These are phyloP conservation scores for Albula goreensis DNA, from an alignment of 2,113 vertebrate genomes.

Conservation along the genomic window DNA sequence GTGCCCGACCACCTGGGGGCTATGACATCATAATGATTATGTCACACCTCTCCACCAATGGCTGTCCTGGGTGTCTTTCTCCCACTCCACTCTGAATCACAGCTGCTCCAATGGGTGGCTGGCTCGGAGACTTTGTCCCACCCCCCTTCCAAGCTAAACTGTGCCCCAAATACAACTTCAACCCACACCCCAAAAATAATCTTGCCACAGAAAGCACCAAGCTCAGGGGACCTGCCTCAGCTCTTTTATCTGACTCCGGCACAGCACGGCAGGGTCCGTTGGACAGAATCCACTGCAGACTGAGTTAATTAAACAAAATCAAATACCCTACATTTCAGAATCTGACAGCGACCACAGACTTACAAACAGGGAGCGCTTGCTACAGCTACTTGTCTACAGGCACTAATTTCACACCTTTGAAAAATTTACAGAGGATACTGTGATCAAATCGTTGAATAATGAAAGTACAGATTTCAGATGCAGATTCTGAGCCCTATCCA, in stretches of 20 bases:
- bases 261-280: neutral
- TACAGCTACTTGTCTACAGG: too few relatives aligned
- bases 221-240: neutral
- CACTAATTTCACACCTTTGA: too few relatives aligned
- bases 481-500: too few relatives aligned
- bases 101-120: neutral
- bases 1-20: neutral
- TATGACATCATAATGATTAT: neutral
- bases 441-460: too few relatives aligned
- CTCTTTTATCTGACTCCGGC: neutral
- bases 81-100: neutral
- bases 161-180: neutral
- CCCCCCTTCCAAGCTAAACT: neutral
- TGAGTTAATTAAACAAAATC: neutral
- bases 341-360: neutral
- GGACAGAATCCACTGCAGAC: neutral
- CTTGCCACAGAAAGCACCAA: neutral
- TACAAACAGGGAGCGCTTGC: neutral
- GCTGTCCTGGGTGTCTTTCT: neutral
- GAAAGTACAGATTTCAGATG: too few relatives aligned
- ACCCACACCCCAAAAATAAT: neutral
- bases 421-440: too few relatives aligned
- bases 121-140: neutral
- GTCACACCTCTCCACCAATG: neutral
- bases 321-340: neutral